Conservation (phyloP, 2,797 vertebrate genomes). For the Myotis planiceps region DNA sequence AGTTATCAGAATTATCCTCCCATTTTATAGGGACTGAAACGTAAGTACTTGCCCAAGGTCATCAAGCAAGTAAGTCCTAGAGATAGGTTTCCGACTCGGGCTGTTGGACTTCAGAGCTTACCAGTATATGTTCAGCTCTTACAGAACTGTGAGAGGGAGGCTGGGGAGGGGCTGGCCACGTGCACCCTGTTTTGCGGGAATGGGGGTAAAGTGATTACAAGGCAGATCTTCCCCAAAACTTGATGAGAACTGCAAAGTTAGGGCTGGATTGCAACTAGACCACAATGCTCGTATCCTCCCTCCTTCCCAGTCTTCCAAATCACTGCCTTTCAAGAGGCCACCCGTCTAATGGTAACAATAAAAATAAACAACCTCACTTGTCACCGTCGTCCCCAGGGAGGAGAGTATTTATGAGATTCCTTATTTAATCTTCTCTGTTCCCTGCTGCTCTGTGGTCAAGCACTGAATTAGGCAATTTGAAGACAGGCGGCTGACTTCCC, state of each 20-base stretch:
- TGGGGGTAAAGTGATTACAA: not conserved
- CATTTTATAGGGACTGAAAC: not conserved
- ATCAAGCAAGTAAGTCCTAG: not conserved
- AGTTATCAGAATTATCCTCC: not conserved
- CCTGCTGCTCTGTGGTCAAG: constrained; percentile 72
- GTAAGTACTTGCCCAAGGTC: not conserved
- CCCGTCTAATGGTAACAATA: constrained; percentile 51
- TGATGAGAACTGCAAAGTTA: not conserved
- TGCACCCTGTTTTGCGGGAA: not conserved
- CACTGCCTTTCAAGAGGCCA: constrained; percentile 30
- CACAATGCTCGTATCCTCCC: not conserved
- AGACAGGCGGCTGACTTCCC: constrained; percentile 71
- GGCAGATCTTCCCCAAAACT: not conserved
- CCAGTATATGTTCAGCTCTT: not conserved
- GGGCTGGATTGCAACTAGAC: not conserved
- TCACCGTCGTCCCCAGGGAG: constrained; percentile 43
- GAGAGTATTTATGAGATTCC: constrained; percentile 64
- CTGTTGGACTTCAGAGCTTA: not conserved
- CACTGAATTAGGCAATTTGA: constrained; percentile 75
- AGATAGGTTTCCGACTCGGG: not conserved
- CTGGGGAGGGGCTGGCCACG: not conserved
- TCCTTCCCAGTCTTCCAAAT: constrained; percentile 23
- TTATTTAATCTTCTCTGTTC: constrained; percentile 65
- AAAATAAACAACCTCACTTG: constrained; percentile 58
- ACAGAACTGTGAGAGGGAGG: not conserved